Base-by-base conservation (phyloP, 2,888 invertebrate genomes). In the Watsonalla binaria region DNA sequence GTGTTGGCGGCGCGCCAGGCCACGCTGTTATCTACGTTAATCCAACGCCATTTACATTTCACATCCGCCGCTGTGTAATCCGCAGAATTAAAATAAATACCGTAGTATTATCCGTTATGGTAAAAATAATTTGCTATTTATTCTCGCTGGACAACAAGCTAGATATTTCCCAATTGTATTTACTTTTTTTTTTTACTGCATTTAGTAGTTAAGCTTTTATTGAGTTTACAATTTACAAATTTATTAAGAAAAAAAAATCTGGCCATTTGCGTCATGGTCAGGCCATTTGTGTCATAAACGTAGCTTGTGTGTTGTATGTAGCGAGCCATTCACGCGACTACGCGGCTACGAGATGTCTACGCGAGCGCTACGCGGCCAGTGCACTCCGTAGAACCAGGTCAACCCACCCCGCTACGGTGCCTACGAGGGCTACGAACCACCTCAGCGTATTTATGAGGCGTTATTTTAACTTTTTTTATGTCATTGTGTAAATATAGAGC, bases 371-470 rank as follows among this genome's bases (percentile, higher is more conserved):
- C 76, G 83, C 80, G 80, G 82, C 70, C 86, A 83, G 72, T 86
- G 86, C 86, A 81, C 88, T 82, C 84, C 82, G 83, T 82, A 82
- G 76, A 86, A 83, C 76, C 86, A 74, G 87, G 89, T 86, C 86
- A 86, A 68, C 74, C 78, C 64, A 66, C 70, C 69, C 64, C 61
- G 52, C 53, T 59, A 54, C 55, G 51, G 47, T 59, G 47, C 54
- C 54, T 57, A 47, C 55, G 51, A 48, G 60, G 47, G 54, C 54
- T 57, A 47, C 9, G 64, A 66, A 65, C 60, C 63, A 56, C 50
- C 54, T 56, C 58, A 55, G 34, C 55, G 50, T 14, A 39, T 51
- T 48, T 60, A 59, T 55, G 60, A 60, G 56, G 58, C 65, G 54
- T 58, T 61, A 60, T 61, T 60, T 42, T 42, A 8, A 42, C 8